Evolutionary conservation across 2,888 invertebrate genomes (phyloP), one percentile per base, ranked within the genome.

Genomic region (Megaustenia siamemsis): DNA sequence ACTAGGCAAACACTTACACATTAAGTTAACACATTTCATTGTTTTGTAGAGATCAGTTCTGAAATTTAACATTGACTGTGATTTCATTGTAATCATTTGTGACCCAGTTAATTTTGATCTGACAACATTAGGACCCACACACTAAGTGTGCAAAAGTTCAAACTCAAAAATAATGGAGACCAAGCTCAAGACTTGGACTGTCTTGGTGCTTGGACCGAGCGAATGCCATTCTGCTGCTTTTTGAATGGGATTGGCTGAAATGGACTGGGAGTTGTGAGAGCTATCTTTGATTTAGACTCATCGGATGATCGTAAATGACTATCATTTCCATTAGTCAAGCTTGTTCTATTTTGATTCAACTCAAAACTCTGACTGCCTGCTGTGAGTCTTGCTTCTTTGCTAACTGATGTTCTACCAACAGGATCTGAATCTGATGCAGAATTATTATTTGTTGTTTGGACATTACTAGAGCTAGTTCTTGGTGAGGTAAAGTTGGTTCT

Each of bases 211-310:
- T 75, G 60, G 10, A 76, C 82, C 1, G 82, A 53, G 35, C 76
- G 73, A 21, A 83, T 66, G 24, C 82, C 82, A 75, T 83, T 83
- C 15, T 28, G 66, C 15, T 83, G 82, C 63, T 76, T 60, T 38
- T 76, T 83, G 40, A 76, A 83, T 10, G 82, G 82, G 21, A 83
- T 83, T 15, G 82, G 82, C 28, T 83, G 82, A 69, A 83, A 83
- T 2, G 82, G 82, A 32, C 53, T 81, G n/a, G 71, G 71, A 28
- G 56, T 49, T 32, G 60, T 35, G 6, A 28, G 49, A 0, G 28
- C 32, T 4, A 21, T 18, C 43, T 66, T 83, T 66, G 32, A 1
- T 21, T 43, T 63, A 12, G 82, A 32, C 15, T 66, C 76, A 4
- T 24, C 82, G 21, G 45, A 56, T 10, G 4, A 4, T 21, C 15